Evolutionary conservation across 2,113 vertebrate genomes (phyloP).

Genomic region (Rhynchomys soricoides): DNA sequence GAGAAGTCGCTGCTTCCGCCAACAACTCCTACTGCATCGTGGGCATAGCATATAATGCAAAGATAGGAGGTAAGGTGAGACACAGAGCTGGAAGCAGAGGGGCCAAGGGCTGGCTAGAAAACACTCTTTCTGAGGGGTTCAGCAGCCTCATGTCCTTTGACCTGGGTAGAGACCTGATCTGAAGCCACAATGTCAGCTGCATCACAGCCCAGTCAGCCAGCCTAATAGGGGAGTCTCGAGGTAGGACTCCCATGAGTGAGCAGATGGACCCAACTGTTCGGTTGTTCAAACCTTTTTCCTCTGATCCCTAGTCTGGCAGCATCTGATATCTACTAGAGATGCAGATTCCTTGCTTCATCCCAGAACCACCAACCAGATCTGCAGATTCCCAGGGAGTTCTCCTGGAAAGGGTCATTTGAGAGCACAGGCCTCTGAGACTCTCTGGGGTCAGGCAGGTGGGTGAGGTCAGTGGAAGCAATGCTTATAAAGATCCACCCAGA

Average conservation of each 20-base stretch:
- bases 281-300: neutral
- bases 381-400: neutral
- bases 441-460: neutral
- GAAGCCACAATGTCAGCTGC: neutral
- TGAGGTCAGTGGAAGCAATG: neutral
- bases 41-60: constrained; percentile 94
- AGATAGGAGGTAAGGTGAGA: constrained; percentile 91
- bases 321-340: neutral
- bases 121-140: neutral
- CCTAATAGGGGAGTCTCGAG: rapidly evolving
- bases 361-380: neutral
- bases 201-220: neutral
- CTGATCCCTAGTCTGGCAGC: neutral
- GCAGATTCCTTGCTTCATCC: neutral
- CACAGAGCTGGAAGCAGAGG: rapidly evolving
- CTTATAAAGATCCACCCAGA: neutral
- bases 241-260: neutral
- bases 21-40: constrained; percentile 96
- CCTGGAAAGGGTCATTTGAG: neutral
- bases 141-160: neutral
- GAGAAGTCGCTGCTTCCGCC: constrained; percentile 93
- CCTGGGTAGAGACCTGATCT: rapidly evolving
- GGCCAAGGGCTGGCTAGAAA: neutral
- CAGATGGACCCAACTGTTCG: neutral
- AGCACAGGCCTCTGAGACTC: neutral